phyloP scores from a whole-genome alignment of 2,888 invertebrate species.

The Drosophila neotestacea region DNA sequence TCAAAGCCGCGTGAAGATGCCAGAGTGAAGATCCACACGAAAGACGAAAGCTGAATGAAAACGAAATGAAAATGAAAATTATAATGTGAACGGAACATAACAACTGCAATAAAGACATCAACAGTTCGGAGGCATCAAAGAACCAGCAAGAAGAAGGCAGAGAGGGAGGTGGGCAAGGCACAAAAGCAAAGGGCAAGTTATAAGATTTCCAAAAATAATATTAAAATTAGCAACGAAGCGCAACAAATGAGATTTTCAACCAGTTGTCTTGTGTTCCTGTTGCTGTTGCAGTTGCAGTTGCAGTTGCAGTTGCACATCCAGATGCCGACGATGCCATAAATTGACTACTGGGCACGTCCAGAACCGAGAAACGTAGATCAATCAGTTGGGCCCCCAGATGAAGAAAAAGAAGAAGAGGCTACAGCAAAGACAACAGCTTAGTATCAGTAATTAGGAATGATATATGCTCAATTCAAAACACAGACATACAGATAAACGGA shows the following conservation, averaged over 20 bases:
- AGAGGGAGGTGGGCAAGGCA: neutral
- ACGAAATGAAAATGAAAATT: constrained; percentile 60
- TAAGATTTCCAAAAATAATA: constrained; percentile 81
- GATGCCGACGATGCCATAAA: constrained; percentile 41
- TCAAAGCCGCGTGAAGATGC: constrained; percentile 75
- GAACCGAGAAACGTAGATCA: constrained; percentile 58
- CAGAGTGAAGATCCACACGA: constrained; percentile 57
- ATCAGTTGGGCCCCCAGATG: constrained; percentile 41
- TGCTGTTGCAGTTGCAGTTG: constrained; percentile 26
- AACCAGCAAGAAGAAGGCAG: constrained; percentile 17
- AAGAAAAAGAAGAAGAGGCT: constrained; percentile 7
- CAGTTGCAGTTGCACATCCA: constrained; percentile 24
- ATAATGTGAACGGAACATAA: constrained; percentile 60
- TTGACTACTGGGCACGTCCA: constrained; percentile 54
- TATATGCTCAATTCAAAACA: constrained; percentile 60
- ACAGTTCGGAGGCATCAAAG: constrained; percentile 77
- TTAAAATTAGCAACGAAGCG: constrained; percentile 81
- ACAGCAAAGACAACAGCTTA: constrained; percentile 64
- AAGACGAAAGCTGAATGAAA: constrained; percentile 61
- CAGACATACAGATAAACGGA: constrained; percentile 1
- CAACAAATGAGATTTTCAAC: constrained; percentile 72
- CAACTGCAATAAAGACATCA: constrained; percentile 79
- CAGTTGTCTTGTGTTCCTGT: constrained; percentile 31
- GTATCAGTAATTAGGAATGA: constrained; percentile 76
- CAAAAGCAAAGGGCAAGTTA: constrained; percentile 59